Evolutionary conservation across 2,797 vertebrate genomes (phyloP), one percentile per base, ranked within the genome.

Genomic region (Alexandromys oeconomus): DNA sequence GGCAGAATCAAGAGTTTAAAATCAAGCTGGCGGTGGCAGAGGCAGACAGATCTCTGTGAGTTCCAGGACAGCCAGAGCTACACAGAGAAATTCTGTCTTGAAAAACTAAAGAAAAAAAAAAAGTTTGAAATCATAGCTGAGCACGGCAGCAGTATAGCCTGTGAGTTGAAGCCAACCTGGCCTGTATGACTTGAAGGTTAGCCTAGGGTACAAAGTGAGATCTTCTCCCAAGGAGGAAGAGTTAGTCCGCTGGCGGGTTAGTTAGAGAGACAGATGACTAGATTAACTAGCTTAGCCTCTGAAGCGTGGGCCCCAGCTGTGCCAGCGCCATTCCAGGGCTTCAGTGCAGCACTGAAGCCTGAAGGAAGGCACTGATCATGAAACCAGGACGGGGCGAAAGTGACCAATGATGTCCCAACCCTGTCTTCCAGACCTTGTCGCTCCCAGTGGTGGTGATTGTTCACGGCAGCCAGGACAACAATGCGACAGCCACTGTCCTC

Each of bases 401-500:
- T 40, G 27, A 0, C 34, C 5, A 21, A 21, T 57, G 13, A 1
- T 10, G 9, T 14, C 0, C 6, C 2, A 27, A n/a, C 88, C 89
- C 59, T 92, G 84, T 96, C 85, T 4, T 94, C 76, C 81, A 99
- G 99, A 99, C 99, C 0, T 98, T 99, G 98, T 99, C 99, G 4
- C 98, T 99, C 96, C 99, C 99, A 0, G 99, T 99, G 92, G 99
- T 99, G 43, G 99, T 99, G 94, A 99, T 99, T 0, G 99, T 99
- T 63, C 99, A 99, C 0, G 99, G 99, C 59, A 99, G 99, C 98
- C 99, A 99, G 98, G 99, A 99, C 98, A 99, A 99, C 98, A 99
- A 99, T 0, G 99, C 99, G 8, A 99, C 99, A 0, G 99, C 99
- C 80, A 99, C 99, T 0, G 99, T 99, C 79, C 98, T 99, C 61